These are phyloP conservation scores for Drosophila algonquin DNA, from an alignment of 2,888 invertebrate species.

Conservation along the genomic window DNA sequence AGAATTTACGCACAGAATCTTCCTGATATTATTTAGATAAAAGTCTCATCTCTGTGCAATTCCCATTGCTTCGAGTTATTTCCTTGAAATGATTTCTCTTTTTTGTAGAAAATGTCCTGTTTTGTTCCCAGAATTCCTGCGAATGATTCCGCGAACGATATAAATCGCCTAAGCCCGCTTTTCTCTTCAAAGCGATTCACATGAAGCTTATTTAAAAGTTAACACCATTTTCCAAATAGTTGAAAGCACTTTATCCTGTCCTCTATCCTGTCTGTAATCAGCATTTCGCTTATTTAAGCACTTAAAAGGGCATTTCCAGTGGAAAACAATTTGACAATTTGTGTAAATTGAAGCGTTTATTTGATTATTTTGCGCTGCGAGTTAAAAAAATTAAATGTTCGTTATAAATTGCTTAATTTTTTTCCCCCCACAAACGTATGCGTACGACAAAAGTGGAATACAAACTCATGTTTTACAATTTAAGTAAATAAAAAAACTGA, in stretches of 20 bases:
- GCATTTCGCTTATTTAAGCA: constrained; percentile 5
- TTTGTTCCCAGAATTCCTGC: too few species aligned
- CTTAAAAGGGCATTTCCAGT: constrained; percentile 13
- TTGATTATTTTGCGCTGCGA: constrained; percentile 17
- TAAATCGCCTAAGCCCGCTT: too few species aligned
- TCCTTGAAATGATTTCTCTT: too few species aligned
- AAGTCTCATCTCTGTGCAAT: neutral
- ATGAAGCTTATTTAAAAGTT: neutral
- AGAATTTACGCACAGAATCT: neutral
- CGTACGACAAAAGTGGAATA: constrained; percentile 43
- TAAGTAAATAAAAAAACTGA: constrained; percentile 57
- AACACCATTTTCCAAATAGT: neutral
- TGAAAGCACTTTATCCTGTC: too few species aligned
- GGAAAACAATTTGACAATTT: constrained; percentile 27
- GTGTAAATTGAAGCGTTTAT: constrained; percentile 35
- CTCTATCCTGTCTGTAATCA: too few species aligned
- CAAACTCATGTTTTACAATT: constrained; percentile 55
- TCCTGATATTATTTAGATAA: neutral
- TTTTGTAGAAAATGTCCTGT: too few species aligned
- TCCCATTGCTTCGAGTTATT: neutral
- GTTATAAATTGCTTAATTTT: constrained; percentile 43
- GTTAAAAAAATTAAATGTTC: constrained; percentile 7
- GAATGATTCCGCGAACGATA: too few species aligned
- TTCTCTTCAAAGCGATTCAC: too few species aligned
- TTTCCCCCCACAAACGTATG: constrained; percentile 14